These are phyloP conservation scores for Rhagologus leucostigma DNA, from an alignment of 2,113 vertebrate genomes.

Conservation along the genomic window DNA sequence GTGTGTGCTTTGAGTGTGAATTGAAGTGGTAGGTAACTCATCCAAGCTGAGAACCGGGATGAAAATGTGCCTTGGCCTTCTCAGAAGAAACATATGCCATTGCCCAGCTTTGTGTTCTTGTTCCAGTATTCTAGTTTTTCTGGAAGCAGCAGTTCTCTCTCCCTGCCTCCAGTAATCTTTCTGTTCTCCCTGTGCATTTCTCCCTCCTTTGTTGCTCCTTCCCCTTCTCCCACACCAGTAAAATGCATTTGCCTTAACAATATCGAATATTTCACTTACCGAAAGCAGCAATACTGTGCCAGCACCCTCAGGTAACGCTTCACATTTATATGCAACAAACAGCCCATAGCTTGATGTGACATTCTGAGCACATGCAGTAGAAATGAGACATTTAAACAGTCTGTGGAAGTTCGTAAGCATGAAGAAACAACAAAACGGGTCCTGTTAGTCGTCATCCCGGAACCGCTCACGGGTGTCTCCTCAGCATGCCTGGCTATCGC, in stretches of 20 bases:
- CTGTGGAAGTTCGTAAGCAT: fast-evolving
- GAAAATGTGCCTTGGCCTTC: background rate
- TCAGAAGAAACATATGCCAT: background rate
- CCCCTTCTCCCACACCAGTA: background rate
- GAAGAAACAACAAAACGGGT: background rate
- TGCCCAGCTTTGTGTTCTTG: background rate
- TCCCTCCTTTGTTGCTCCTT: background rate
- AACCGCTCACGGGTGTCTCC: background rate
- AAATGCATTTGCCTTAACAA: background rate
- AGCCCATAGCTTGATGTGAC: background rate
- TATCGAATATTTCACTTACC: background rate
- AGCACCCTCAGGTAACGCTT: background rate
- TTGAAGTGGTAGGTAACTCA: background rate
- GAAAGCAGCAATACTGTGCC: background rate
- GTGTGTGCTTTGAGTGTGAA: background rate
- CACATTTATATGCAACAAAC: background rate
- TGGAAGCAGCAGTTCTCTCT: background rate
- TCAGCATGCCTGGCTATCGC: background rate
- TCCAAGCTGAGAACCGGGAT: background rate
- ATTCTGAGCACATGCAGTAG: background rate
- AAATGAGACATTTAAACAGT: background rate
- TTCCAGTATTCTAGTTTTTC: background rate
- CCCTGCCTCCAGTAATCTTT: background rate
- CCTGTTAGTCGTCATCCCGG: background rate
- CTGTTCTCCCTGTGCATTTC: background rate